Percentiles rank a stretch among this genome's conserved stretches.
phyloP scores from a whole-genome alignment of 1,140 invertebrate species.

The Andrena cerasifolii region DNA sequence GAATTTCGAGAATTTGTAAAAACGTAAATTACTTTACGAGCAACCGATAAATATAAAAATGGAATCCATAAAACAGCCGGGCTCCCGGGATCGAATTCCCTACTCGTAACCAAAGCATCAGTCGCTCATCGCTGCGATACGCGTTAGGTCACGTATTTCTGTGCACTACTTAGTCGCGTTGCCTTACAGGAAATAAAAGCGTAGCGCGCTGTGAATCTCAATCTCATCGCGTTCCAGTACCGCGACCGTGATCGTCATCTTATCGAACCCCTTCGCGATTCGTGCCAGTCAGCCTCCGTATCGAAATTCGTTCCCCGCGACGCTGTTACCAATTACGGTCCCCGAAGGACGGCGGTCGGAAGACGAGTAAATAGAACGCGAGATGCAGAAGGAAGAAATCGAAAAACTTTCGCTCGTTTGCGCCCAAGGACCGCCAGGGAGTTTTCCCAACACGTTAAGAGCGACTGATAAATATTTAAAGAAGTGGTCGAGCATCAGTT shows the following conservation, averaged over 20 bases:
- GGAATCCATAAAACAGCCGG: too few relatives aligned
- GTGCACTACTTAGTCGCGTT: too few relatives aligned
- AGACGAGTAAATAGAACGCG: background rate
- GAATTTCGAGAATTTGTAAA: too few relatives aligned
- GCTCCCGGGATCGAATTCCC: too few relatives aligned
- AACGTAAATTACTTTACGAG: too few relatives aligned
- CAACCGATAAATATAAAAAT: too few relatives aligned
- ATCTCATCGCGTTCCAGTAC: background rate
- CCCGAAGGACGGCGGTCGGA: too few relatives aligned
- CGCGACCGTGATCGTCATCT: background rate
- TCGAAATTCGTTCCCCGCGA: background rate
- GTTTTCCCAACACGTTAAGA: background rate
- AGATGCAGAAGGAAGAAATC: background rate
- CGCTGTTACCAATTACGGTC: background rate
- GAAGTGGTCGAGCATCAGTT: slow-evolving; percentile 3
- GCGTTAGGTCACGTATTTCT: too few relatives aligned
- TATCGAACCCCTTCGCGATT: background rate
- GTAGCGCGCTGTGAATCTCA: background rate
- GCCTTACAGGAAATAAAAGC: too few relatives aligned
- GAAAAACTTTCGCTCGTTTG: background rate
- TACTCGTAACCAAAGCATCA: too few relatives aligned
- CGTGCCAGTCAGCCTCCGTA: background rate
- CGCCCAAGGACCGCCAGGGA: background rate
- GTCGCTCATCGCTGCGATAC: too few relatives aligned
- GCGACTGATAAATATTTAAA: slow-evolving; percentile 44